Percentiles rank a stretch among this genome's conserved stretches.
Evolutionary conservation across 2,888 invertebrate genomes (phyloP).

Genomic region (Seira musarum): DNA sequence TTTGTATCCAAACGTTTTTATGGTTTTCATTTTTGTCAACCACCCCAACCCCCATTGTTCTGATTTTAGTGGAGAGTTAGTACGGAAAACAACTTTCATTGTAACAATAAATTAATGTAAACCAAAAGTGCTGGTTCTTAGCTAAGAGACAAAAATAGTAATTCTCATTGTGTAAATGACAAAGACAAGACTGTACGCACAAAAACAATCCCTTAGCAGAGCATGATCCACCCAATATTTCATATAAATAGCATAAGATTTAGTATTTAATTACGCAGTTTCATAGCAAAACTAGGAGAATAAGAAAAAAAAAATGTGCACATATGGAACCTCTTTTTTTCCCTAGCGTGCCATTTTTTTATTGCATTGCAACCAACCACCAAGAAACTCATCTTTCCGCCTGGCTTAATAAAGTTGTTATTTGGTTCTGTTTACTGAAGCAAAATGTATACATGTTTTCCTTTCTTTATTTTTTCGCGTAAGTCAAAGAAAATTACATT

Average conservation of each 20-base stretch:
- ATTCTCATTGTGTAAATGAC: not conserved
- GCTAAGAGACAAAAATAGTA: not conserved
- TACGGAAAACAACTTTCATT: too few species aligned
- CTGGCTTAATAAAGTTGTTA: constrained; percentile 45
- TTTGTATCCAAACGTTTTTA: too few species aligned
- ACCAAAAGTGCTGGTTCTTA: too few species aligned
- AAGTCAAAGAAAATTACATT: not conserved
- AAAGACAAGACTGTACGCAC: not conserved
- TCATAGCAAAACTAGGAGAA: not conserved
- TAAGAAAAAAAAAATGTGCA: not conserved
- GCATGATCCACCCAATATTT: not conserved
- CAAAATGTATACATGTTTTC: constrained; percentile 17
- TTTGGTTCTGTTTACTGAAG: constrained; percentile 49
- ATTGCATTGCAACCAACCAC: not conserved
- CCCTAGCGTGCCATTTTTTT: not conserved
- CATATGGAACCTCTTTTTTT: not conserved
- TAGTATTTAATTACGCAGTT: constrained; percentile 5
- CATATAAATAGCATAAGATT: constrained; percentile 5
- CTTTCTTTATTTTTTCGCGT: constrained; percentile 24
- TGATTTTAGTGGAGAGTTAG: too few species aligned
- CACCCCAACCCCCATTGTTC: not conserved
- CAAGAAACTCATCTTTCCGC: constrained; percentile 36
- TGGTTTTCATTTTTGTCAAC: not conserved
- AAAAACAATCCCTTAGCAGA: not conserved
- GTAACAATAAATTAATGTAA: too few species aligned